These are phyloP conservation scores for Melangyna quadrimaculata DNA, from an alignment of 2,888 invertebrate genomes.

Conservation along the genomic window DNA sequence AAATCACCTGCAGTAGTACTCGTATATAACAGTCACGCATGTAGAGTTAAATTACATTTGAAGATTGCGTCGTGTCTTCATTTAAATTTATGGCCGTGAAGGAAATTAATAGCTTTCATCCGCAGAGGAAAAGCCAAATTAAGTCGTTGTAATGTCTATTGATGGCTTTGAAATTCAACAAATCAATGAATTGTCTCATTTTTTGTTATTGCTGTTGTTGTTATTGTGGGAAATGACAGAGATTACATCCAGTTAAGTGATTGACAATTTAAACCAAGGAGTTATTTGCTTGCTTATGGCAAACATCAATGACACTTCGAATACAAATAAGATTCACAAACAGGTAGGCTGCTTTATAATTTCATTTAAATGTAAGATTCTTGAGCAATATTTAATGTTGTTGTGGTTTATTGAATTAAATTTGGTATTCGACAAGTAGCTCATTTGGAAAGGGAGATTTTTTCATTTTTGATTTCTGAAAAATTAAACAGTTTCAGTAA, in stretches of 20 bases:
- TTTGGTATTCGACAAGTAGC: neutral
- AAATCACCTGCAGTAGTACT: neutral
- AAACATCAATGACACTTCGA: neutral
- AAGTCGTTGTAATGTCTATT: constrained; percentile 25
- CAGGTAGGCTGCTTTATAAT: no score
- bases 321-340: no score
- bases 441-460: neutral
- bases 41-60: constrained; percentile 30
- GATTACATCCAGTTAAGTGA: neutral
- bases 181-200: neutral
- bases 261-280: neutral
- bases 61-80: constrained; percentile 33
- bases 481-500: neutral
- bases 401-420: neutral
- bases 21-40: neutral
- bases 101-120: constrained; percentile 23
- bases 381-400: no score
- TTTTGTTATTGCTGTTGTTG: neutral
- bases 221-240: neutral
- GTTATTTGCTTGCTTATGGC: neutral
- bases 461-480: neutral
- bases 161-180: neutral
- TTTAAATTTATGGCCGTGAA: constrained; percentile 35
- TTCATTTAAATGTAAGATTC: neutral
- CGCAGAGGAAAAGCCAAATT: constrained; percentile 31